phyloP scores from a whole-genome alignment of 1,140 invertebrate species.

The Arion vulgaris region DNA sequence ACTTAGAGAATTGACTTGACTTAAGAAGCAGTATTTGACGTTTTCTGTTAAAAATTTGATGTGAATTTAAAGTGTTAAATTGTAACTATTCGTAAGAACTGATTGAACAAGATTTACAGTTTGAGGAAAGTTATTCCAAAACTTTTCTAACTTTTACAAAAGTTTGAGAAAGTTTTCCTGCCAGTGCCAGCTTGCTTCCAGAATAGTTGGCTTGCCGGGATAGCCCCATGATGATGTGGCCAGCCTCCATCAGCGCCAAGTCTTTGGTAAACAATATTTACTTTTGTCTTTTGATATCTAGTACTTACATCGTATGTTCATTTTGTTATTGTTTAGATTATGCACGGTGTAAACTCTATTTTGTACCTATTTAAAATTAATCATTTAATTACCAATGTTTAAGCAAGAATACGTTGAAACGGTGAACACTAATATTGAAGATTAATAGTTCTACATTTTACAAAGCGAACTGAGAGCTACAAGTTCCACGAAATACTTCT shows the following conservation, averaged over 20 bases:
- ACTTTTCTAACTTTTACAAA: not conserved
- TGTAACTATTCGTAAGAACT: not conserved
- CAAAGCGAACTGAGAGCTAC: no score
- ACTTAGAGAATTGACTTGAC: not conserved
- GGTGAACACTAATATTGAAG: no score
- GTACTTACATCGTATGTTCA: no score
- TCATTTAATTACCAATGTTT: no score
- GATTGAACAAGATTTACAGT: no score
- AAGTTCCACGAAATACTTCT: no score
- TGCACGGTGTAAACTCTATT: no score
- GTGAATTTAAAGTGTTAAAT: not conserved
- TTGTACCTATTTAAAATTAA: no score
- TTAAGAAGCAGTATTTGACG: not conserved
- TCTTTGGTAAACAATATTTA: slow-evolving; percentile 27
- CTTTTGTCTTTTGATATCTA: no score
- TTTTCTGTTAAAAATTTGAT: not conserved
- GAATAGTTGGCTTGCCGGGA: not conserved
- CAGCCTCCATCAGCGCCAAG: not conserved
- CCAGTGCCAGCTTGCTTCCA: not conserved
- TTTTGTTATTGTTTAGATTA: no score
- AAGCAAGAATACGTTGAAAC: no score
- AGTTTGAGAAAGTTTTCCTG: slow-evolving; percentile 3
- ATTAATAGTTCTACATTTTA: no score
- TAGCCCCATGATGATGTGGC: slow-evolving; percentile 29
- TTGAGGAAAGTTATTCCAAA: not conserved